A percentile compares a stretch with the other conserved stretches of the same genome.
Conservation (phyloP, 2,113 vertebrate species). For the Oryzias melastigma region DNA sequence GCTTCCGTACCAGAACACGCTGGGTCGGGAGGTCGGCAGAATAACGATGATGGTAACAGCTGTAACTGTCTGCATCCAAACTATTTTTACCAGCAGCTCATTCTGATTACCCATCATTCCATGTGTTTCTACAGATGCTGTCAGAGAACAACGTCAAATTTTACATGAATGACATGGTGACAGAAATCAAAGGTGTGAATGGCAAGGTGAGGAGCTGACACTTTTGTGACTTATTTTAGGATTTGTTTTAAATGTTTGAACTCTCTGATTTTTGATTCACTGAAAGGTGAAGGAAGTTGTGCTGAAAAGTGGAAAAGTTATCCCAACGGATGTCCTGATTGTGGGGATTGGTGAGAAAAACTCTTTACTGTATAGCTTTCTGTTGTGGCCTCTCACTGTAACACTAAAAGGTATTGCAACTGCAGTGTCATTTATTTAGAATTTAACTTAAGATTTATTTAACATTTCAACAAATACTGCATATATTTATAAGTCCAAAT, state of each 20-base stretch:
- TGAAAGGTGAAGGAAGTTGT: conserved; percentile 77
- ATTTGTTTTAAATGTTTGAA: not conserved
- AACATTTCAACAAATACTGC: too few species aligned
- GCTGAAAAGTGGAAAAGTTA: conserved; percentile 68
- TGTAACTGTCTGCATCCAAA: too few species aligned
- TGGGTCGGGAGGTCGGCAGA: conserved; percentile 80
- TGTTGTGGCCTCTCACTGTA: not conserved
- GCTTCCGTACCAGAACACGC: conserved; percentile 74
- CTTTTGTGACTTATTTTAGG: not conserved
- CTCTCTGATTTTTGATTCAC: not conserved
- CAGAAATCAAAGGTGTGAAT: conserved; percentile 73
- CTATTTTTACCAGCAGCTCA: not conserved
- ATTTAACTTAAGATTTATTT: too few species aligned
- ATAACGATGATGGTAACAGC: conserved; percentile 76
- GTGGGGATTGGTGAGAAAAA: conserved; percentile 80
- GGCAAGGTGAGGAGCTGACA: conserved; percentile 71
- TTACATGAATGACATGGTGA: conserved; percentile 77
- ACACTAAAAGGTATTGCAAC: too few species aligned
- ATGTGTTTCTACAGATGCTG: conserved; percentile 75
- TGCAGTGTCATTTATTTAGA: too few species aligned
- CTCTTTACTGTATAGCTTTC: not conserved
- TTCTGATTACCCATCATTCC: not conserved
- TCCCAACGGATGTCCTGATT: conserved; percentile 81
- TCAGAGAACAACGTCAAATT: conserved; percentile 78
- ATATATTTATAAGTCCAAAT: too few species aligned